These are phyloP conservation scores for Tinea pellionella DNA, from an alignment of 2,888 invertebrate genomes.

Conservation along the genomic window DNA sequence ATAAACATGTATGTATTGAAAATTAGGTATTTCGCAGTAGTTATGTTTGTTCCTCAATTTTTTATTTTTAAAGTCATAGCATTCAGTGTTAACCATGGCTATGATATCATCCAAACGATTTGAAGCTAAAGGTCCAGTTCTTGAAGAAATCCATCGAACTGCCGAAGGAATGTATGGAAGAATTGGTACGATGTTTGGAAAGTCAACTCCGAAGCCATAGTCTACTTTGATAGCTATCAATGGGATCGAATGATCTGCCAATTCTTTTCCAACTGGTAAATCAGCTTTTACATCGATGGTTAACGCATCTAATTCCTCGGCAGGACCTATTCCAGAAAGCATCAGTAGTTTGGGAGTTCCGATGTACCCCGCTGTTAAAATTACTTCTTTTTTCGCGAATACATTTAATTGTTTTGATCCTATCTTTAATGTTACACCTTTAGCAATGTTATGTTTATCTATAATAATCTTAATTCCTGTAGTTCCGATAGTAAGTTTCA, in stretches of 20 bases:
- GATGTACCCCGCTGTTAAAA: constrained; percentile 41
- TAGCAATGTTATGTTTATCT: background rate
- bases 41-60: background rate
- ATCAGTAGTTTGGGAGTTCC: constrained; percentile 41
- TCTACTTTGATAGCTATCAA: constrained; percentile 29
- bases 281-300: constrained; percentile 29
- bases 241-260: constrained; percentile 37
- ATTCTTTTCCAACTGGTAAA: constrained; percentile 36
- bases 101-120: background rate
- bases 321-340: constrained; percentile 43
- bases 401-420: background rate
- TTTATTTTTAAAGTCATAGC: background rate
- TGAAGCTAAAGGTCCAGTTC: background rate
- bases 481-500: background rate
- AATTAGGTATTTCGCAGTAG: constrained; percentile 1
- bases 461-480: background rate
- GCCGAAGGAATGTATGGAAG: background rate
- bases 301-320: constrained; percentile 28
- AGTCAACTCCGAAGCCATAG: constrained; percentile 14
- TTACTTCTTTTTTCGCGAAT: constrained; percentile 27
- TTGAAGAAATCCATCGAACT: background rate
- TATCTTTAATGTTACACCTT: background rate
- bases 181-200: background rate
- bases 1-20: constrained; percentile 9
- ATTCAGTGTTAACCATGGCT: background rate